Conservation (phyloP, 2,113 vertebrate species). For the Balaenoptera acutorostrata region DNA sequence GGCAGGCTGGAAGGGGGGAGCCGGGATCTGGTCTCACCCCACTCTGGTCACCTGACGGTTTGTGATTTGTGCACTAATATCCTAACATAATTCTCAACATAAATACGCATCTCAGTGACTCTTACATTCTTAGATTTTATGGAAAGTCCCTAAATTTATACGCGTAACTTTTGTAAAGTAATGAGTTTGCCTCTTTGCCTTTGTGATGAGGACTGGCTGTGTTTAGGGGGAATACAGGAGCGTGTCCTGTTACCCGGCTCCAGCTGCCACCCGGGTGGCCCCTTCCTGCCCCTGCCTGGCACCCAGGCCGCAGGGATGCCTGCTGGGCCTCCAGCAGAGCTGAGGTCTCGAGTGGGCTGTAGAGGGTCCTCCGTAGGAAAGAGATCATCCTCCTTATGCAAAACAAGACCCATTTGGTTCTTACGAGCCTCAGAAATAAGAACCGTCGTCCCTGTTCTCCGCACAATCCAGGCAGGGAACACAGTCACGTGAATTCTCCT, state of each 20-base stretch:
- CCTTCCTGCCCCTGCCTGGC: background rate
- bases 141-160: background rate
- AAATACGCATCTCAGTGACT: background rate
- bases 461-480: background rate
- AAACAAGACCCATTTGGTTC: background rate
- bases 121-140: background rate
- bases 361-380: fast-evolving
- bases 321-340: background rate
- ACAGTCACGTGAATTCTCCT: background rate
- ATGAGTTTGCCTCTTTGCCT: background rate
- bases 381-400: background rate
- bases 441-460: background rate
- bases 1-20: background rate
- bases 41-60: background rate
- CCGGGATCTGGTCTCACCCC: background rate
- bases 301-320: background rate
- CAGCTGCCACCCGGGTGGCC: fast-evolving
- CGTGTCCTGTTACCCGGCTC: too few species aligned
- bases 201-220: background rate
- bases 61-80: background rate
- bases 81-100: background rate
- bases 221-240: background rate
- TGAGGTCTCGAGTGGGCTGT: background rate
- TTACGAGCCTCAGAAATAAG: background rate
- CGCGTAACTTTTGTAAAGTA: background rate